These are phyloP conservation scores for Odontesthes bonariensis DNA, from an alignment of 2,113 vertebrate genomes.

Conservation along the genomic window DNA sequence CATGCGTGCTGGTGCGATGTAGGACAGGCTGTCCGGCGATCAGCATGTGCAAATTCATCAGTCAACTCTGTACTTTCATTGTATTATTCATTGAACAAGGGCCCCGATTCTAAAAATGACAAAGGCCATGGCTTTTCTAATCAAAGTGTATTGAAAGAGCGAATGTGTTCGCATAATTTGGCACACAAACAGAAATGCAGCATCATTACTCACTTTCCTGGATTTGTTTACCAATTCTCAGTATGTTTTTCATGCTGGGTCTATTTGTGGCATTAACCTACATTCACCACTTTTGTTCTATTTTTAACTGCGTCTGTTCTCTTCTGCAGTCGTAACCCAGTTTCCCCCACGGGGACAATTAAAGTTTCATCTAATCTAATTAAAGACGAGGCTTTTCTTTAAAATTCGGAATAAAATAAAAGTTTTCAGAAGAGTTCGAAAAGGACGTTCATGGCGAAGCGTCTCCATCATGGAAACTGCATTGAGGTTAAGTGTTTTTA, in stretches of 20 bases:
- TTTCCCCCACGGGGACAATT: constrained; percentile 71
- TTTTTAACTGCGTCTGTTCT: constrained; percentile 55
- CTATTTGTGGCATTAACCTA: constrained; percentile 44
- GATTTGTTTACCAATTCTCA: constrained; percentile 23
- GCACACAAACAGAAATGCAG: background rate
- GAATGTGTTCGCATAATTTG: too few species aligned
- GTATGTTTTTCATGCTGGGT: constrained; percentile 48
- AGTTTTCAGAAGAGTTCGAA: background rate
- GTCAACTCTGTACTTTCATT: background rate
- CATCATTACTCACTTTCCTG: background rate
- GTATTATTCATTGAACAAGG: background rate
- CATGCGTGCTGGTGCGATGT: background rate
- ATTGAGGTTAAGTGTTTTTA: background rate
- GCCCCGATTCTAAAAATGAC: background rate
- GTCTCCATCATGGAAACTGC: background rate
- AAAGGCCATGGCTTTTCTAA: background rate
- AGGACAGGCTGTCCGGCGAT: background rate
- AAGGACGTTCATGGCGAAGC: constrained; percentile 20
- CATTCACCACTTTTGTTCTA: constrained; percentile 55
- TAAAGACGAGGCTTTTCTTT: constrained; percentile 61
- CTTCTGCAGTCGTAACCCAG: constrained; percentile 49
- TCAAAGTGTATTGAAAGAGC: background rate
- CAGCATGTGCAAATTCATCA: background rate
- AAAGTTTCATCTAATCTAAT: constrained; percentile 74
- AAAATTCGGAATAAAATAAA: constrained; percentile 48